Evolutionary conservation across 2,888 invertebrate species (phyloP), one percentile per base, ranked within the genome.

Genomic region (Tholera decimalis): DNA sequence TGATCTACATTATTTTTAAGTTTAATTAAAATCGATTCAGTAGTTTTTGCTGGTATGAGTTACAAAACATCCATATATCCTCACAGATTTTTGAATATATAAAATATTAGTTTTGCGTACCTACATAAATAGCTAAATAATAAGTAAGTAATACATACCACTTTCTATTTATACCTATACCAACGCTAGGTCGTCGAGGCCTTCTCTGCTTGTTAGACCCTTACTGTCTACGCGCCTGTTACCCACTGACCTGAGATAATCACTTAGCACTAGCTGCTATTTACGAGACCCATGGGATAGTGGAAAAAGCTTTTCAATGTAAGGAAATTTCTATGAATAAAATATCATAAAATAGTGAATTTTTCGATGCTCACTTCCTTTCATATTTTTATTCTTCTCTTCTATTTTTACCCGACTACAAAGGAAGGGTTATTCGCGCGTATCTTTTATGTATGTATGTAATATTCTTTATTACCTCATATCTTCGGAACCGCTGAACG

Each of bases 231-330:
- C 47, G 35, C 77, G 60, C 49, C 9, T 41, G 54, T 56, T 68
- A n/a, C 53, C 53, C 69, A 68, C 44, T 75, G 70, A 68, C 76
- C 76, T 37, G 47, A 49, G n/a, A 75, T 68, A 70, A 81, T 76
- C 71, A 71, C 76, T 75, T 75, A 71, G 53, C 53, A 53, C 57
- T 54, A 68, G 43, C 53, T 22, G 26, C 33, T 28, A 24, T 75
- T 68, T 69, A 69, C 33, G 43, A 20, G 53, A 20, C 71, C 30
- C 47, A 7, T 5, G 68, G 37, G 74, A 73, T 11, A 22, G 20
- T 6, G 30, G 46, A n/a, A 73, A 47, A n/a, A 65, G 28, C 28
- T 11, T n/a, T 41, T n/a, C 24, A 20, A 43, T 35, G 20, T 73
- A 41, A 35, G 28, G 35, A 53, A 54, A 54, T 65, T 39, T 65